Evolutionary conservation across 2,888 invertebrate species (phyloP).

Genomic region (Stenichneumon culpator): DNA sequence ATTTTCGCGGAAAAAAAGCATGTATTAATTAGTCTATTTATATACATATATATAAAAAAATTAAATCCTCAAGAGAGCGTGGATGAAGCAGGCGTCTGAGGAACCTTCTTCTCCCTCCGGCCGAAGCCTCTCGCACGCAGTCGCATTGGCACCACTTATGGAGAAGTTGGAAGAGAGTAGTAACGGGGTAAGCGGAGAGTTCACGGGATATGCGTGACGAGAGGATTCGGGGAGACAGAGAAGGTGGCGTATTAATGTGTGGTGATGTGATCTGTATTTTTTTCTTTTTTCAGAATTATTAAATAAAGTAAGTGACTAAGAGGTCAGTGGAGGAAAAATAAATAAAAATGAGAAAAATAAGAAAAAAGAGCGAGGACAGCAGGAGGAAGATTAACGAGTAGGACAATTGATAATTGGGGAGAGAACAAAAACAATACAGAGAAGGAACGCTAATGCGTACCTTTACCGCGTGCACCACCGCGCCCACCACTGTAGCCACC

Average conservation of each 20-base stretch:
- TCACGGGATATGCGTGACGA: constrained; percentile 45
- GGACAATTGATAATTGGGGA: constrained; percentile 50
- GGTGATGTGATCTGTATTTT: background rate
- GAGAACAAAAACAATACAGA: constrained; percentile 78
- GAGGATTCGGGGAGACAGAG: constrained; percentile 55
- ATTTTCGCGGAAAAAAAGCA: constrained; percentile 20
- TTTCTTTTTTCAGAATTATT: constrained; percentile 5
- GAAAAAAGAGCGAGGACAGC: constrained; percentile 9
- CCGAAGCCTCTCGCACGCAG: constrained; percentile 57
- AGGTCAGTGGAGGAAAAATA: background rate
- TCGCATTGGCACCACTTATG: constrained; percentile 55
- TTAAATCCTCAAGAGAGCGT: constrained; percentile 21
- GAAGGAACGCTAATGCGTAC: constrained; percentile 88
- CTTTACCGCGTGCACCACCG: constrained; percentile 95
- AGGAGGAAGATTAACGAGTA: constrained; percentile 17
- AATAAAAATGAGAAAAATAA: background rate
- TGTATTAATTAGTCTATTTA: background rate
- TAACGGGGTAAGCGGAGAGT: background rate
- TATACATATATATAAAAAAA: constrained; percentile 12
- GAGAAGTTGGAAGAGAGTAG: constrained; percentile 17
- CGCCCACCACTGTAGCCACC: constrained; percentile 95
- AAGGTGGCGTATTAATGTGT: constrained; percentile 32
- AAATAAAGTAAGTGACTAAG: background rate
- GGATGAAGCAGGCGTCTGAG: constrained; percentile 29
- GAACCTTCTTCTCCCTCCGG: constrained; percentile 47